These are phyloP conservation scores for Ornithoptera priamus DNA, from an alignment of 2,888 invertebrate genomes.

Conservation along the genomic window DNA sequence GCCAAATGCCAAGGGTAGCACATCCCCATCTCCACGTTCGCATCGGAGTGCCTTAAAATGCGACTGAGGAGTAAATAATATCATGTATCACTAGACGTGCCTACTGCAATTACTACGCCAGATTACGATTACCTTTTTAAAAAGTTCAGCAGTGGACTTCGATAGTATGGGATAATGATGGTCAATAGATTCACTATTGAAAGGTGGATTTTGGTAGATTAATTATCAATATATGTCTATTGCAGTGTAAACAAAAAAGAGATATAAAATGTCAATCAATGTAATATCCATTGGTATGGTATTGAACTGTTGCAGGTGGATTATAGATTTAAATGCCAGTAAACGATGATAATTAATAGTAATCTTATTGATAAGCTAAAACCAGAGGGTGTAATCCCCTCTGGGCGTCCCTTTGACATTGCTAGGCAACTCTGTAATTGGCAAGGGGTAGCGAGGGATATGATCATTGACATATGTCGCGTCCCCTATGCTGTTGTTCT, in stretches of 20 bases:
- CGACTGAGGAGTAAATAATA: no score
- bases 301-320: slow-evolving; percentile 15
- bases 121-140: no score
- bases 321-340: slow-evolving; percentile 28
- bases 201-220: no score
- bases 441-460: slow-evolving; percentile 45
- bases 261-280: not conserved
- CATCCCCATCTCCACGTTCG: no score
- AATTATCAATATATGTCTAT: no score
- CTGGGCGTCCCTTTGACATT: slow-evolving; percentile 20
- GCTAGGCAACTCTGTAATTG: slow-evolving; percentile 46
- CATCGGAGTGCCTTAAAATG: no score
- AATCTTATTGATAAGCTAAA: slow-evolving; percentile 36
- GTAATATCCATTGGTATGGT: not conserved
- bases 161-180: no score
- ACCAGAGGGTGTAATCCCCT: slow-evolving; percentile 19
- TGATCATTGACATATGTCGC: slow-evolving; percentile 62
- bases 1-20: no score
- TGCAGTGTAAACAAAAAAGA: not conserved
- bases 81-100: no score
- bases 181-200: no score
- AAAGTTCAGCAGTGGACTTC: no score
- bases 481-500: slow-evolving; percentile 36
- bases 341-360: slow-evolving; percentile 37
- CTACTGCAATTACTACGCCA: no score